Conservation (phyloP, 1,140 invertebrate genomes). For the Leguminivora glycinivorella region DNA sequence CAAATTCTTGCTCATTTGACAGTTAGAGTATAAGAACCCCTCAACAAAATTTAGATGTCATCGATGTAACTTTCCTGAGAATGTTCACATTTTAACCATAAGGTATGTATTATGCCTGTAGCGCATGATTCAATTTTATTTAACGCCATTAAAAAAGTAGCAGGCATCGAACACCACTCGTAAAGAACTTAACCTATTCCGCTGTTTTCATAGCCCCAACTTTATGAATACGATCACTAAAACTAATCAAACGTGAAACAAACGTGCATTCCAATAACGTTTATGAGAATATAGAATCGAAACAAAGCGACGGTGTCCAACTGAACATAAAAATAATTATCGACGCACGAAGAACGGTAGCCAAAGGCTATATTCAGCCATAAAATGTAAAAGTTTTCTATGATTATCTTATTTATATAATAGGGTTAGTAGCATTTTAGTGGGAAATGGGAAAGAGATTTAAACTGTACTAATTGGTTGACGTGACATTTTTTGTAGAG, state of each 20-base stretch:
- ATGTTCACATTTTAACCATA: too few relatives aligned
- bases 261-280: slow-evolving; percentile 52
- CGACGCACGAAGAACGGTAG: slow-evolving; percentile 55
- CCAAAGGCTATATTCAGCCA: slow-evolving; percentile 40
- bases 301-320: slow-evolving; percentile 57
- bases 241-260: slow-evolving; percentile 56
- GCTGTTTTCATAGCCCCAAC: slow-evolving; percentile 39
- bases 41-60: too few relatives aligned
- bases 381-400: slow-evolving; percentile 51
- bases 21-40: too few relatives aligned
- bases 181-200: not conserved
- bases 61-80: too few relatives aligned
- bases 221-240: slow-evolving; percentile 52
- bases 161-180: not conserved
- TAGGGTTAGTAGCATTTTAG: not conserved
- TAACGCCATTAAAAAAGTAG: too few relatives aligned
- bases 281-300: slow-evolving; percentile 51
- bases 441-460: not conserved
- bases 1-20: too few relatives aligned
- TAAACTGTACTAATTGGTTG: not conserved
- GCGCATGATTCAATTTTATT: too few relatives aligned
- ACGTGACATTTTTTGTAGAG: not conserved
- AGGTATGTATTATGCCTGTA: too few relatives aligned
- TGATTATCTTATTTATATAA: slow-evolving; percentile 20
- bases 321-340: slow-evolving; percentile 65